Evolutionary conservation across 2,113 vertebrate genomes (phyloP).

Genomic region (Nothoprocta perdicaria): DNA sequence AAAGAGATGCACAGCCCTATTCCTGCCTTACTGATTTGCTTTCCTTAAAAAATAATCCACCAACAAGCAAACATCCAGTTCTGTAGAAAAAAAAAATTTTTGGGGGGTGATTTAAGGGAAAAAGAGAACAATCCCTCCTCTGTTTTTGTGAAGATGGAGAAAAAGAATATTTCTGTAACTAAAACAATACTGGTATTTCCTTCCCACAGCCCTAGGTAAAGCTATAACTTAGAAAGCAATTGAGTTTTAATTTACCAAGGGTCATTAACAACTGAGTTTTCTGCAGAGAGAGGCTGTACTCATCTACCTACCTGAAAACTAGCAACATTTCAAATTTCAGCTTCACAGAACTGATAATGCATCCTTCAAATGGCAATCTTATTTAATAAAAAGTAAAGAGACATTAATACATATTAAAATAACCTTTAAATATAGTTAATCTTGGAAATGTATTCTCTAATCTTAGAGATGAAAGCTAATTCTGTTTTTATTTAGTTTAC

Average conservation of each 20-base stretch:
- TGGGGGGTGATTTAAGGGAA: too few species aligned
- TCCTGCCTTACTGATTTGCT: neutral
- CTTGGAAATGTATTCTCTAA: too few species aligned
- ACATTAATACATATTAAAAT: neutral
- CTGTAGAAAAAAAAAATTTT: neutral
- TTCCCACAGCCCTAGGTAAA: neutral
- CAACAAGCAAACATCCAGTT: too few species aligned
- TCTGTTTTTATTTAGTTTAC: neutral
- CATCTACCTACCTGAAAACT: neutral
- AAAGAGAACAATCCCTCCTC: neutral
- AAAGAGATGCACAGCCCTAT: neutral
- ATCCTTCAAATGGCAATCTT: neutral
- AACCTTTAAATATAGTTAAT: neutral
- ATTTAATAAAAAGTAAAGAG: neutral
- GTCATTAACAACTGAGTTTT: neutral
- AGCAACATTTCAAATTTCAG: neutral
- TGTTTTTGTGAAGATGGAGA: neutral
- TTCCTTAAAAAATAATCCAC: neutral
- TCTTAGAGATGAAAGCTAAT: neutral
- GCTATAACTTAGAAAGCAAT: neutral
- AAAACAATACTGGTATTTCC: neutral
- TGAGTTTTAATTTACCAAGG: neutral
- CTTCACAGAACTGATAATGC: neutral
- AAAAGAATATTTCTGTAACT: neutral
- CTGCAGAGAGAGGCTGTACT: neutral